Evolutionary conservation across 1,140 invertebrate genomes (phyloP), one percentile per base, ranked within the genome.

Genomic region (Schlechtendalia chinensis): DNA sequence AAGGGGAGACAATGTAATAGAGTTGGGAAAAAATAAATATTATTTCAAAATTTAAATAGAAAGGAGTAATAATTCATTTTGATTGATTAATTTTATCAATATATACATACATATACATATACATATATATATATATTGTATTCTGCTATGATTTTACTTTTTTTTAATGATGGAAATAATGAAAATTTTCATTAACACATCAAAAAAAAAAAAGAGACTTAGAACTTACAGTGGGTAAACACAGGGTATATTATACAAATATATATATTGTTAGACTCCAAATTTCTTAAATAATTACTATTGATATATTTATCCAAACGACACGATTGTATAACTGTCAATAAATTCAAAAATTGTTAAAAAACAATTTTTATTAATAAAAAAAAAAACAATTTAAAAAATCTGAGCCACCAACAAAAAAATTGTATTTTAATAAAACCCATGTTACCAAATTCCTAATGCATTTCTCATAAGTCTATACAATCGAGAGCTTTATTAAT

Each of bases 221-320:
- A n/a, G n/a, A n/a, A n/a, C n/a, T n/a, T n/a, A n/a, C n/a, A n/a
- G n/a, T n/a, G n/a, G n/a, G n/a, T n/a, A 11, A 0, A n/a, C 32
- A 32, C 16, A 19, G 0, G 8, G 32, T 8, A 32, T 63, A 5
- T 32, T 29, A 32, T 59, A 59, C 11, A 50, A 27, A 61, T 65
- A 65, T 39, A 65, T 47, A 69, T 24, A 69, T 69, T 69, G 65
- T 69, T 65, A 65, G 29, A 22, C 39, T 45, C 22, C 11, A 67
- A 39, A 67, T 22, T 5, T 61, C 10, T 29, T 29, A 29, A 17
- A 17, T 10, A 61, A 61, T 61, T 61, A 5, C 17, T 29, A 39
- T 39, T 39, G 32, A 39, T 39, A 39, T 8, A 4, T 39, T 39
- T 39, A 10, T 61, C 27, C 6, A 29, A 61, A 39, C 24, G 0